Percentiles rank a stretch among this genome's conserved stretches.
phyloP scores from a whole-genome alignment of 92 coral and sea anemone genomes.

The Phenganax subtilis region DNA sequence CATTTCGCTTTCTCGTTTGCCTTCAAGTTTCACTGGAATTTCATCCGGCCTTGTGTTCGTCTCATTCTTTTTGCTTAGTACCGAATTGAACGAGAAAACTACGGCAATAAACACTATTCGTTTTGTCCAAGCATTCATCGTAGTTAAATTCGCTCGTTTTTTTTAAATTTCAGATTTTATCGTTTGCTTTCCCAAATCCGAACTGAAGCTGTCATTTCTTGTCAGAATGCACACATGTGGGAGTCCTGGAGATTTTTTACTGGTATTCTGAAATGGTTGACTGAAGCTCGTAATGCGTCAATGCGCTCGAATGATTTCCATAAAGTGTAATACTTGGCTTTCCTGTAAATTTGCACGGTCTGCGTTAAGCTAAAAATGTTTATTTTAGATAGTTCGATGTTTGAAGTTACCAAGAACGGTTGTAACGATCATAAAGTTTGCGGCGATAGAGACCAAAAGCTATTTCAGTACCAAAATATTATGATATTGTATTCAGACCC shows the following conservation, averaged over 20 bases:
- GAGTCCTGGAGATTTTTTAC: background rate
- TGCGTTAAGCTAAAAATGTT: too few species aligned
- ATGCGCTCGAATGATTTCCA: background rate
- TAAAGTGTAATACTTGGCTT: background rate
- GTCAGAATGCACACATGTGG: slow-evolving; percentile 3
- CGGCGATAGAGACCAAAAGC: too few species aligned
- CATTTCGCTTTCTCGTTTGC: slow-evolving; percentile 90
- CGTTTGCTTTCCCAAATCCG: background rate
- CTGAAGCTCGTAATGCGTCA: background rate
- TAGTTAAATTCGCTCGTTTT: background rate
- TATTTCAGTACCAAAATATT: too few species aligned
- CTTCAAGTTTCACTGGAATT: slow-evolving; percentile 86
- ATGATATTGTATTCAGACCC: too few species aligned
- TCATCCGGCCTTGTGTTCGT: slow-evolving; percentile 41
- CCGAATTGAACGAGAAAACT: background rate
- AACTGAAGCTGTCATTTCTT: slow-evolving; percentile 2
- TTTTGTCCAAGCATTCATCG: slow-evolving; percentile 9
- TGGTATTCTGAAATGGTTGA: slow-evolving; percentile 8
- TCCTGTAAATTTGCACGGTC: too few species aligned
- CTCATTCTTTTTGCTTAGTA: background rate
- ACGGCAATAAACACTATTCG: slow-evolving; percentile 11
- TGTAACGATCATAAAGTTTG: too few species aligned
- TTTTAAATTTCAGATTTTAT: background rate
- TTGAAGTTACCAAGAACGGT: too few species aligned
- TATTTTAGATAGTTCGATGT: too few species aligned